Evolutionary conservation across 2,888 invertebrate species (phyloP).

Genomic region (Hetaerina titia): DNA sequence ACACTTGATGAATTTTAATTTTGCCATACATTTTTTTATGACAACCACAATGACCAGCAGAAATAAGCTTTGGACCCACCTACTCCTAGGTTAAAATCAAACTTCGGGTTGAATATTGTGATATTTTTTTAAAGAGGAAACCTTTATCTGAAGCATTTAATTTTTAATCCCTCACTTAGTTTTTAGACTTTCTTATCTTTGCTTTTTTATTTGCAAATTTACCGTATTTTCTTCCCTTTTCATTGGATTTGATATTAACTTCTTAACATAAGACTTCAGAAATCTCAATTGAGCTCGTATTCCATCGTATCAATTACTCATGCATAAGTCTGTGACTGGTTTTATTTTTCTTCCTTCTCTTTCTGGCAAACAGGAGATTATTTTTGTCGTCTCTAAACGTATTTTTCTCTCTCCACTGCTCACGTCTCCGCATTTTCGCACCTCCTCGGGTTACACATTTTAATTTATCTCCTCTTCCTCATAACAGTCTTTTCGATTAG

Average conservation of each 20-base stretch:
- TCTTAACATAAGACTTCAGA: not conserved
- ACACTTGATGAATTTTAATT: no score
- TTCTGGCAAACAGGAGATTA: no score
- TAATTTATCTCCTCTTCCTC: not conserved
- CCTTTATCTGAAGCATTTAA: no score
- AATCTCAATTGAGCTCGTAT: not conserved
- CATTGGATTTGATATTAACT: not conserved
- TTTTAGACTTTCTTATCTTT: not conserved
- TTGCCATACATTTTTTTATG: no score
- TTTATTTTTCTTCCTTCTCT: not conserved
- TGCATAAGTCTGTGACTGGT: not conserved
- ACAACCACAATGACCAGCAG: no score
- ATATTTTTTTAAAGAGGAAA: no score
- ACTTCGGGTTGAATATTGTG: no score
- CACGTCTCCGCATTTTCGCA: not conserved
- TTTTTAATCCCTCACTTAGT: no score
- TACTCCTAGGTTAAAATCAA: no score
- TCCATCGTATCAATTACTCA: not conserved
- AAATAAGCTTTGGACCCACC: no score
- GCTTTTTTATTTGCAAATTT: not conserved
- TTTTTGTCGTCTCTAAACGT: not conserved
- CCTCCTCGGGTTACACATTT: not conserved
- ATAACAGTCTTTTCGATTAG: no score
- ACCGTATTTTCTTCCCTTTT: not conserved
- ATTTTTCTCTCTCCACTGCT: not conserved